Conservation (phyloP, 1,140 invertebrate genomes). For the Drosophila sp. region DNA sequence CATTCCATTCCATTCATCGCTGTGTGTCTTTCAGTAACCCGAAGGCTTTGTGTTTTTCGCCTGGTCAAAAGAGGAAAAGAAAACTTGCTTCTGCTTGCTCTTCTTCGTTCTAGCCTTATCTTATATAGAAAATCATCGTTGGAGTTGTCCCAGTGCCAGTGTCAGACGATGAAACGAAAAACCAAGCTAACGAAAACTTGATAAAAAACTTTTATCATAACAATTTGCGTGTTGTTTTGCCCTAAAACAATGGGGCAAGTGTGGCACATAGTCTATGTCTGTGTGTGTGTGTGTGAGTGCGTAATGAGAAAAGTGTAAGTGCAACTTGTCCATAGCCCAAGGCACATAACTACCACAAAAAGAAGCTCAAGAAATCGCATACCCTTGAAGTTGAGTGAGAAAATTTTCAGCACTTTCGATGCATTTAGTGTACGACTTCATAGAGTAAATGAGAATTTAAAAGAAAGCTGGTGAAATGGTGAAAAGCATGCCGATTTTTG, state of each 20-base stretch:
- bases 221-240: slow-evolving; percentile 76
- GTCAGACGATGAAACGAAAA: slow-evolving; percentile 53
- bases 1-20: background rate
- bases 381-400: slow-evolving; percentile 31
- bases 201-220: slow-evolving; percentile 81
- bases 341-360: slow-evolving; percentile 14
- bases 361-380: slow-evolving; percentile 11
- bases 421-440: background rate
- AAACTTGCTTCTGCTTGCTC: slow-evolving; percentile 13
- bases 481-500: background rate
- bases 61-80: slow-evolving; percentile 32
- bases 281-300: slow-evolving; percentile 25
- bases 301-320: slow-evolving; percentile 78
- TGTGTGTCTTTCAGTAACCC: slow-evolving; percentile 17
- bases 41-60: slow-evolving; percentile 66
- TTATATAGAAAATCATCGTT: slow-evolving; percentile 58
- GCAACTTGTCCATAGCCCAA: slow-evolving; percentile 46
- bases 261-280: slow-evolving; percentile 17
- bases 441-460: background rate
- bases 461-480: background rate
- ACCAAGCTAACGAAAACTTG: slow-evolving; percentile 68
- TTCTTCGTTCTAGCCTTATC: slow-evolving; percentile 33
- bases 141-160: slow-evolving; percentile 26
- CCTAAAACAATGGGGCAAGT: slow-evolving; percentile 47
- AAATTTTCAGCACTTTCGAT: background rate